A percentile compares a stretch with the other conserved stretches of the same genome.
These are phyloP conservation scores for Eclectus roratus DNA, from an alignment of 2,113 vertebrate genomes.

Conservation along the genomic window DNA sequence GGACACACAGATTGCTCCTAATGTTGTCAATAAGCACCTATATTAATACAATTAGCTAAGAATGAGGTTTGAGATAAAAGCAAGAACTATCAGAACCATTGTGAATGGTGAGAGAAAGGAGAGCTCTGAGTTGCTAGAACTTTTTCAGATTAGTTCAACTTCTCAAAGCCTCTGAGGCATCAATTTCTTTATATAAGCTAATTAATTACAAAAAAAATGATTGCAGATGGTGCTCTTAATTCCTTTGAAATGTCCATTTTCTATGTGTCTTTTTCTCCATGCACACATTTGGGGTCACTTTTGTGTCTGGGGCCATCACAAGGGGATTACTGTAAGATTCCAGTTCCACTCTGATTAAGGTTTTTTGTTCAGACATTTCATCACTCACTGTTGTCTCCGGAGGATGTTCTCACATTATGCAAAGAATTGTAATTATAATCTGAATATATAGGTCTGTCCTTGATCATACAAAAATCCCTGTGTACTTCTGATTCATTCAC, in stretches of 20 bases:
- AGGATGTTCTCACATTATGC: background rate
- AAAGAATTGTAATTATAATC: background rate
- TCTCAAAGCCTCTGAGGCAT: background rate
- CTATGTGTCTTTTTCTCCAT: rapidly evolving
- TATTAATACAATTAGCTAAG: too few relatives aligned
- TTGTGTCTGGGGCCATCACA: background rate
- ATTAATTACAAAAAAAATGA: background rate
- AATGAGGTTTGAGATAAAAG: background rate
- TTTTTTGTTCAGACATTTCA: background rate
- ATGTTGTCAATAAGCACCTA: background rate
- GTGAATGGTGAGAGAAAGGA: background rate
- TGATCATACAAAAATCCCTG: background rate
- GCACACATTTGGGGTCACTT: background rate
- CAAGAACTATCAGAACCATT: background rate
- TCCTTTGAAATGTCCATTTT: background rate
- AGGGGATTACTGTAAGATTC: background rate
- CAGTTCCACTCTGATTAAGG: background rate
- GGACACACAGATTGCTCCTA: background rate
- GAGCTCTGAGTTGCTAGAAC: background rate
- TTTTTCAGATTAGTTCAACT: background rate
- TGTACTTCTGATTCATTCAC: background rate
- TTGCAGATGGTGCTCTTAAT: background rate
- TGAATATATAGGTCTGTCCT: background rate
- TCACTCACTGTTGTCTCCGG: background rate
- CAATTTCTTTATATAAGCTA: background rate